These are phyloP conservation scores for Notothenia coriiceps DNA, from an alignment of 2,113 vertebrate genomes.

Conservation along the genomic window DNA sequence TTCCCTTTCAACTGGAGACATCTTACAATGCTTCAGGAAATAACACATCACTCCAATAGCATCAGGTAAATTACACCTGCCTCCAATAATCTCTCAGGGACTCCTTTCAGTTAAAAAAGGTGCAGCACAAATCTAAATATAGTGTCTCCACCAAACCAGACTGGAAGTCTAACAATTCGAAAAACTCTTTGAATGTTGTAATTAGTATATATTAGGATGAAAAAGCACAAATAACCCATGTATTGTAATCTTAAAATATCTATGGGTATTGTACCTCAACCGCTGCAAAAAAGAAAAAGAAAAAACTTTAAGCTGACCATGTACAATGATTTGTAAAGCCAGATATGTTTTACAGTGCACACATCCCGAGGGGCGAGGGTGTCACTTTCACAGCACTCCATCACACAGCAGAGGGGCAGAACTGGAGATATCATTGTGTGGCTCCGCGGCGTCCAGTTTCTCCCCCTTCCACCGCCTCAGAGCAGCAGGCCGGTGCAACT, in stretches of 20 bases:
- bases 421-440: slow-evolving; percentile 71
- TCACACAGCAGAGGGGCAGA: slow-evolving; percentile 54
- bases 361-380: slow-evolving; percentile 21
- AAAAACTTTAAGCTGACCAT: neutral
- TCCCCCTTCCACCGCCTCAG: slow-evolving; percentile 62
- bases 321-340: slow-evolving; percentile 2
- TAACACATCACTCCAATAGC: neutral
- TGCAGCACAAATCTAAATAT: too few species aligned
- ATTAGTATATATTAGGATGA: neutral
- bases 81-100: neutral
- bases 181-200: neutral
- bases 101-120: too few species aligned
- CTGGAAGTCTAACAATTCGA: neutral
- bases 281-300: neutral
- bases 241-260: neutral
- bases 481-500: slow-evolving; percentile 70
- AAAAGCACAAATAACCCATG: neutral
- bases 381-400: slow-evolving; percentile 47
- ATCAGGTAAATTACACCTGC: neutral
- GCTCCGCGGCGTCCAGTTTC: slow-evolving; percentile 73
- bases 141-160: neutral
- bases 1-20: neutral
- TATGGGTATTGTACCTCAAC: neutral
- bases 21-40: neutral
- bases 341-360: slow-evolving; percentile 35